These are phyloP conservation scores for Odontomachus brunneus DNA, from an alignment of 1,140 invertebrate species.

Conservation along the genomic window DNA sequence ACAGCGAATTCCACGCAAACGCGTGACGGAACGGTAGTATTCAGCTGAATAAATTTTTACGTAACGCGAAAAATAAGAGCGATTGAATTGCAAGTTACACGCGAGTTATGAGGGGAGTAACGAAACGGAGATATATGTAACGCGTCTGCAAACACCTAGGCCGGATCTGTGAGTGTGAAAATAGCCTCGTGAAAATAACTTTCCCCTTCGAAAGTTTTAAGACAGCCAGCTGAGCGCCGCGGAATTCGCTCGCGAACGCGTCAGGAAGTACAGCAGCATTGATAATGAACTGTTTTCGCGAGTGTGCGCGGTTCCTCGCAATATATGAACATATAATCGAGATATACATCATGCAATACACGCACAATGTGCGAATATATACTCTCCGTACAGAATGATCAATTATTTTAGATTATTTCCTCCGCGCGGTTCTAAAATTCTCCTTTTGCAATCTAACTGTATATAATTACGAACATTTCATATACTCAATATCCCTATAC, in stretches of 20 bases:
- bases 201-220: slow-evolving; percentile 73
- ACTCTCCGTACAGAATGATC: background rate
- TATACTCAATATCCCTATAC: no score
- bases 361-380: no score
- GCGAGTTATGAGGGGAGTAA: slow-evolving; percentile 31
- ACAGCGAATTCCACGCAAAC: background rate
- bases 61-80: slow-evolving; percentile 39
- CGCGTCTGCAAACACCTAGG: slow-evolving; percentile 44
- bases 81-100: slow-evolving; percentile 41
- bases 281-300: slow-evolving; percentile 39
- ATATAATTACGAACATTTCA: no score
- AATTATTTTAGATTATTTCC: background rate
- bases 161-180: slow-evolving; percentile 64
- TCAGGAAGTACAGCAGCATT: slow-evolving; percentile 51
- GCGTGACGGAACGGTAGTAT: slow-evolving; percentile 22
- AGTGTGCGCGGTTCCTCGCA: background rate
- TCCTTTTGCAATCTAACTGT: background rate
- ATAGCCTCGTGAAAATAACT: slow-evolving; percentile 71
- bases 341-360: background rate
- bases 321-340: slow-evolving; percentile 11
- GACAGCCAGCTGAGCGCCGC: slow-evolving; percentile 71
- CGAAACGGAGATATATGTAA: slow-evolving; percentile 66
- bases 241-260: slow-evolving; percentile 66
- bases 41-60: slow-evolving; percentile 33
- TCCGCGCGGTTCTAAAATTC: background rate